Conservation (phyloP, 2,113 vertebrate species). For the Stictonetta naevosa region DNA sequence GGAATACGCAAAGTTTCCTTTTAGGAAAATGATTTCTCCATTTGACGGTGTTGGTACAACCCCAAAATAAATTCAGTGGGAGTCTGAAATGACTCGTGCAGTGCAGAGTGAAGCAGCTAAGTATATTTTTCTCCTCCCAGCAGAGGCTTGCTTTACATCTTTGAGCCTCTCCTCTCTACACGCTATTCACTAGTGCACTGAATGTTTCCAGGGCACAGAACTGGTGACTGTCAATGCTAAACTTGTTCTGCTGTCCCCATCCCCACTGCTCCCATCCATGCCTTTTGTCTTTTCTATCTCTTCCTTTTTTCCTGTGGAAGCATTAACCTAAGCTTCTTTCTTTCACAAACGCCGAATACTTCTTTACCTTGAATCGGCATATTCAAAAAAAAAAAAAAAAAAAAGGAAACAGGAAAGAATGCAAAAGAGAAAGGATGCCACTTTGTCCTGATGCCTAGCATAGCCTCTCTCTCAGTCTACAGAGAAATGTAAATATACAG, state of each 20-base stretch:
- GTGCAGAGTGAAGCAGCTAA: conserved; percentile 43
- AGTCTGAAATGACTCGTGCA: conserved; percentile 64
- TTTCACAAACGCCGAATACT: not conserved
- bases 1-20: conserved; percentile 65
- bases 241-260: not conserved
- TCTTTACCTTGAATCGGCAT: not conserved
- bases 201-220: not conserved
- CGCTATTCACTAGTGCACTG: not conserved
- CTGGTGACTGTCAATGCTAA: not conserved
- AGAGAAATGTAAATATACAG: conserved; percentile 62
- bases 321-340: not conserved
- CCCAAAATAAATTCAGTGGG: conserved; percentile 72
- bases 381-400: not conserved
- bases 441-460: conserved; percentile 21
- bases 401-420: not conserved
- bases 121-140: conserved; percentile 52
- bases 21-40: conserved; percentile 67
- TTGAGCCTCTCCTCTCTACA: not conserved
- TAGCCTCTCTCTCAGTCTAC: conserved; percentile 25
- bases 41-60: conserved; percentile 64
- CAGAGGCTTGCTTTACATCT: conserved; percentile 55
- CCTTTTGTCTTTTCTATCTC: conserved; percentile 34
- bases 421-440: not conserved
- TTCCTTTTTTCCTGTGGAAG: not conserved
- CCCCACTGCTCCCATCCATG: not conserved